Evolutionary conservation across 2,888 invertebrate species (phyloP), one percentile per base, ranked within the genome.

Genomic region (Drosophila lacicola): DNA sequence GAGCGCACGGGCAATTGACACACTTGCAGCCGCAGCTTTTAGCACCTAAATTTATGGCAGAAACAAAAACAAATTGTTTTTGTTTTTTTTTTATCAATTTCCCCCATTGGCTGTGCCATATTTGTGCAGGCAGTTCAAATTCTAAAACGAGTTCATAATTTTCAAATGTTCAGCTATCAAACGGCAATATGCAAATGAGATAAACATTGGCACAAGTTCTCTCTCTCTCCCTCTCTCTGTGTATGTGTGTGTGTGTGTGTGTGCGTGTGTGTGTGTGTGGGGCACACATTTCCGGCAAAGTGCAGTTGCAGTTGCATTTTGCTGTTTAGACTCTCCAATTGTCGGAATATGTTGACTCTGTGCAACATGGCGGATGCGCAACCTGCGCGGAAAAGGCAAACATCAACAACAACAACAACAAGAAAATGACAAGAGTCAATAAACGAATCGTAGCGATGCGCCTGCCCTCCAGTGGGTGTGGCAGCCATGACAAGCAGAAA

Each of bases 231-330:
- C 29, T 49, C 13, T 46, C 34, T 42, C 25, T 61, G 42, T 34
- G 39, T 50, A n/a, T 55, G 6, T 21, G 21, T 51, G 41, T 11
- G 37, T 47, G 17, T 42, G 42, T 36, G 41, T 54, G 56, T 57
- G 58, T 55, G 58, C 49, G 41, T 11, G 37, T 47, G 17, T 42
- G 42, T 36, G 41, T 54, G 56, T 57, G 58, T 55, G 58, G 62
- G 66, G 66, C 70, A 71, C 71, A 78, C 82, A 82, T 80, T 90
- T 88, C 89, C 90, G 90, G 81, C 70, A 79, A 71, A 75, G 42
- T 72, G 74, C 67, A 66, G 68, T 66, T 70, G 68, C 67, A 68
- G 58, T 71, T 74, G 78, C 71, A 67, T 25, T 54, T 77, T 71
- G 68, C 80, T 60, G 63, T 64, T 74, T 71, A 49, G 70, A 58